Conservation (phyloP, 2,113 vertebrate genomes). For the Tautogolabrus adspersus region DNA sequence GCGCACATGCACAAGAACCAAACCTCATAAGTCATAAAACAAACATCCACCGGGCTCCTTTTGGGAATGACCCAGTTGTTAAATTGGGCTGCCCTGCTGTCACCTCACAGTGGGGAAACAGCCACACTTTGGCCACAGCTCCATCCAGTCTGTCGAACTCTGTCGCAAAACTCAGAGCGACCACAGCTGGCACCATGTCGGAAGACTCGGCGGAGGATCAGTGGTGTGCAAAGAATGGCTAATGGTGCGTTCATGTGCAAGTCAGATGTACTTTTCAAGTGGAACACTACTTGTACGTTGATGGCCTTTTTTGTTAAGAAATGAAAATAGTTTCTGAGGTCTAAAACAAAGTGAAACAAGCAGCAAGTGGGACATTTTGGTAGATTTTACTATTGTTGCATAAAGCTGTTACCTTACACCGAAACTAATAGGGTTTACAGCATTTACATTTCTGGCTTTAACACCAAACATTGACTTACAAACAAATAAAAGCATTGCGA, state of each 20-base stretch:
- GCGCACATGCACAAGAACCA: slow-evolving; percentile 39
- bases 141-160: slow-evolving; percentile 24
- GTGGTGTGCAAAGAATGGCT: slow-evolving; percentile 33
- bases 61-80: slow-evolving; percentile 59
- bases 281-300: background rate
- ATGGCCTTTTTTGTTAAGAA: background rate
- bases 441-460: too few relatives aligned
- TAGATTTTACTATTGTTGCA: too few relatives aligned
- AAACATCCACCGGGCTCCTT: slow-evolving; percentile 56
- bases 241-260: slow-evolving; percentile 38
- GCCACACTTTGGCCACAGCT: slow-evolving; percentile 25
- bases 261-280: background rate
- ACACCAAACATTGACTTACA: too few relatives aligned
- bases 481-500: too few relatives aligned
- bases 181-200: background rate
- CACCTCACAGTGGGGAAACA: slow-evolving; percentile 35
- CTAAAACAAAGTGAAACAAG: background rate
- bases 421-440: too few relatives aligned
- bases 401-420: too few relatives aligned
- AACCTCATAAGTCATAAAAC: slow-evolving; percentile 63
- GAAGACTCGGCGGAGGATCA: slow-evolving; percentile 8
- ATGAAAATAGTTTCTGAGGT: background rate
- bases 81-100: slow-evolving; percentile 49
- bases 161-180: slow-evolving; percentile 6
- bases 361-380: background rate